phyloP scores from a whole-genome alignment of 2,113 vertebrate genomes.

The Entomyzon cyanotis region DNA sequence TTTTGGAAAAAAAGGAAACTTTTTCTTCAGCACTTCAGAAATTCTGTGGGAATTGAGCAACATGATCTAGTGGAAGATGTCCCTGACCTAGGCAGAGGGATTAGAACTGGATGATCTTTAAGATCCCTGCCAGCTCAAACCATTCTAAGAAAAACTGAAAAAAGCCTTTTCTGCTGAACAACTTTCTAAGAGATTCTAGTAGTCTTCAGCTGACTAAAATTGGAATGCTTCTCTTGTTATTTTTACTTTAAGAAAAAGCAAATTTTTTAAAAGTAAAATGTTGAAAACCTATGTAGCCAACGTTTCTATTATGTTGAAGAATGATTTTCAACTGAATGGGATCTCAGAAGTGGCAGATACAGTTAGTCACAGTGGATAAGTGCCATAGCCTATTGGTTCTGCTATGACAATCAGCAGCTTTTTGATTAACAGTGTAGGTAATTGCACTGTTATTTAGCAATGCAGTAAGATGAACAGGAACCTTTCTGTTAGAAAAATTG shows the following conservation, averaged over 20 bases:
- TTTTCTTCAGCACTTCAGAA: neutral
- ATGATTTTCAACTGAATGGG: neutral
- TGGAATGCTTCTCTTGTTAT: neutral
- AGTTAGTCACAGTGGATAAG: slow-evolving; percentile 46
- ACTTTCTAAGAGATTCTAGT: neutral
- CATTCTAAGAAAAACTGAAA: neutral
- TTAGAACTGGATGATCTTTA: neutral
- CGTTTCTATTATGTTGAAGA: neutral
- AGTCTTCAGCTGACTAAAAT: neutral
- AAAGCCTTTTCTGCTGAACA: neutral
- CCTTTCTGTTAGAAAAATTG: neutral
- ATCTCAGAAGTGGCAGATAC: neutral
- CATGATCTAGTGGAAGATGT: neutral
- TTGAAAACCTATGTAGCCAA: neutral
- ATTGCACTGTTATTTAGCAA: neutral
- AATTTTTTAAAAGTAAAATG: neutral
- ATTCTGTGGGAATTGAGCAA: neutral
- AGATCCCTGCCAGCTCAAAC: neutral
- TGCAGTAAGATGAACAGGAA: neutral
- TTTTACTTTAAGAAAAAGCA: neutral
- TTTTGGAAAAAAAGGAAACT: neutral
- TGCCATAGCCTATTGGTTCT: slow-evolving; percentile 25
- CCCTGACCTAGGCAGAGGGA: neutral
- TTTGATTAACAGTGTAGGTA: neutral
- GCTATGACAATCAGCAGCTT: neutral